Percentiles rank a stretch among this genome's conserved stretches.
Evolutionary conservation across 2,113 vertebrate genomes (phyloP).

Genomic region (Zosterops pallidus): DNA sequence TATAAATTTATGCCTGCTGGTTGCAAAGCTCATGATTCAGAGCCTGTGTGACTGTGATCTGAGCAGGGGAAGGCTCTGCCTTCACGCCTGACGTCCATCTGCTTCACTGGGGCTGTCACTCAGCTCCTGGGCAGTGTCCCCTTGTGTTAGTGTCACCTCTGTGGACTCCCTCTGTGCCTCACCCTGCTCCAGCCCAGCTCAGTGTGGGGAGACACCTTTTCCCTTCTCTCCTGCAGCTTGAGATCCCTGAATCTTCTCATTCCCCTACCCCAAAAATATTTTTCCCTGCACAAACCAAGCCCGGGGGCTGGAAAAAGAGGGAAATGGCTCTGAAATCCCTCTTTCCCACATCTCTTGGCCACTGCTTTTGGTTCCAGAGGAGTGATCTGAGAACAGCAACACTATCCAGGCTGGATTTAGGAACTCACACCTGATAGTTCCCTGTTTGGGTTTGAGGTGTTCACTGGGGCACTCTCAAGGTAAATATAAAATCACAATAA

Average conservation of each 20-base stretch:
- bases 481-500: not conserved
- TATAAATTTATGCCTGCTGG: constrained; percentile 69
- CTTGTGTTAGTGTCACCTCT: not conserved
- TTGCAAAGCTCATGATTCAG: constrained; percentile 64
- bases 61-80: constrained; percentile 23
- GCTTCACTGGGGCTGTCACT: not conserved
- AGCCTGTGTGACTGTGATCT: not conserved
- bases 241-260: not conserved
- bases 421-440: not conserved
- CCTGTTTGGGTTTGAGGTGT: not conserved
- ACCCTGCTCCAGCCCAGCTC: not conserved
- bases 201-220: fast-evolving
- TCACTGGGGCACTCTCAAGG: not conserved
- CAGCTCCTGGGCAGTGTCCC: not conserved
- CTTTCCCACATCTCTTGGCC: not conserved
- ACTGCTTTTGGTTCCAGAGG: not conserved
- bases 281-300: not conserved
- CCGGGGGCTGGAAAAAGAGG: not conserved
- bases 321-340: not conserved
- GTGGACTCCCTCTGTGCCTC: not conserved
- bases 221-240: not conserved
- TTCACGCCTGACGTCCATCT: not conserved
- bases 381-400: not conserved
- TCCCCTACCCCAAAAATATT: not conserved
- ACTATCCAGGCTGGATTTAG: not conserved